Conservation (phyloP, 2,113 vertebrate genomes). For the Maccullochella peelii region DNA sequence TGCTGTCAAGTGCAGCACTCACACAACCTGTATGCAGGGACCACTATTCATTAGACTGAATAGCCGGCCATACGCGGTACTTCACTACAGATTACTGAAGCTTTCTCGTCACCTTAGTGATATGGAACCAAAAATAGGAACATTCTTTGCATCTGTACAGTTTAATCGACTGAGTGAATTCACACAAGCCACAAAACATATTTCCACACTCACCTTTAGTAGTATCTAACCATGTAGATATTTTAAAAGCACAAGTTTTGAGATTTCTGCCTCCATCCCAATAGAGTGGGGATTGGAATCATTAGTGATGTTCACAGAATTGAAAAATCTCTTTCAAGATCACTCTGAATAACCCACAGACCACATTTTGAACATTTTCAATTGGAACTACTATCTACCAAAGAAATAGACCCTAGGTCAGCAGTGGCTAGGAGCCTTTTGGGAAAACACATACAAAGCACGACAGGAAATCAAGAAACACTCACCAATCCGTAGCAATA, state of each 20-base stretch:
- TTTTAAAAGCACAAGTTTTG: neutral
- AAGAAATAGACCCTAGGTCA: neutral
- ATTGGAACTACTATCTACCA: neutral
- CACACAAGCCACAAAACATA: neutral
- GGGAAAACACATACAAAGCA: neutral
- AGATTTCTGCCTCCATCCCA: neutral
- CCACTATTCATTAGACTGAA: conserved; percentile 48
- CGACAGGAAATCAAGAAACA: no score
- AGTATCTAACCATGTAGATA: neutral
- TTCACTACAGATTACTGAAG: conserved; percentile 38
- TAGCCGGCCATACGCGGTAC: conserved; percentile 9
- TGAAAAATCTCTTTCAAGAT: neutral
- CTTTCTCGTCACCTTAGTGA: conserved; percentile 29
- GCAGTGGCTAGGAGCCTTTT: neutral
- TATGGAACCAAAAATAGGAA: conserved; percentile 19
- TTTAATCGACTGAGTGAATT: neutral
- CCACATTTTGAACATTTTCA: neutral
- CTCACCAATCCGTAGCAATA: no score
- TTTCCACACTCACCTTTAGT: neutral
- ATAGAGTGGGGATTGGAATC: neutral
- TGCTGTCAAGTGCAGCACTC: conserved; percentile 65
- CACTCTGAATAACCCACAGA: neutral
- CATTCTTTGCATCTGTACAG: conserved; percentile 34
- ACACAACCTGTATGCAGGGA: conserved; percentile 24
- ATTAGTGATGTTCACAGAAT: neutral